Evolutionary conservation across 2,797 vertebrate species (phyloP), one percentile per base, ranked within the genome.

Genomic region (Pseudomugil gertrudae): DNA sequence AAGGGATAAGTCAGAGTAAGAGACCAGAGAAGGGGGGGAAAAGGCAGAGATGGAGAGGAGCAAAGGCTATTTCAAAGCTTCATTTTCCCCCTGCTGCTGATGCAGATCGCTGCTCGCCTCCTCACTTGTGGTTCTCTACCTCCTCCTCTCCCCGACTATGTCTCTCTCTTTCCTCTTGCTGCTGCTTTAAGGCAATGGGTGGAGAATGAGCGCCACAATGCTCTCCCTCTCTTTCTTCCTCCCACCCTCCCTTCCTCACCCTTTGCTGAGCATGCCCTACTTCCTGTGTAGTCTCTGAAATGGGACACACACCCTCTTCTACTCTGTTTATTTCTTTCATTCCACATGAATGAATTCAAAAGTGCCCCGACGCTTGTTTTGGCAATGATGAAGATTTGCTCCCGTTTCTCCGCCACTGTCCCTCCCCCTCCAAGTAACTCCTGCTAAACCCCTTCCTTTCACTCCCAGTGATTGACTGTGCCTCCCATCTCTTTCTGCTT

Each of bases 111-210:
- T 33, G 70, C 83, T 86, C 45, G 62, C 73, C 79, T 71, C 75
- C 69, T 26, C 32, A 64, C 83, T 61, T 61, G 27, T 85, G 85
- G 55, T 79, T 79, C 53, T 56, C 78, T 86, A 78, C 74, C 51
- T 87, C 75, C 70, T 74, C 62, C 76, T 78, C 75, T 72, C 60
- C 45, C 83, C 67, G 69, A 74, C 83, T 87, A 78, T 72, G 72
- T 83, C 77, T 80, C 72, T 65, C 61, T 72, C n/a, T n/a, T 71
- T 72, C 88, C 90, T 92, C 90, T 79, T 71, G 69, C 86, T 89
- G 87, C 87, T 88, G 87, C 91, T 92, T 88, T 86, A 89, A 86
- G 85, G 63, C 80, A 30, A 91, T 86, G 93, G 91, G 89, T 89
- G 87, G 92, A 76, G 88, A 87, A 78, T 81, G 5, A 69, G 81